Conservation (phyloP, 1,140 invertebrate genomes). For the Drosophila ohnishii region DNA sequence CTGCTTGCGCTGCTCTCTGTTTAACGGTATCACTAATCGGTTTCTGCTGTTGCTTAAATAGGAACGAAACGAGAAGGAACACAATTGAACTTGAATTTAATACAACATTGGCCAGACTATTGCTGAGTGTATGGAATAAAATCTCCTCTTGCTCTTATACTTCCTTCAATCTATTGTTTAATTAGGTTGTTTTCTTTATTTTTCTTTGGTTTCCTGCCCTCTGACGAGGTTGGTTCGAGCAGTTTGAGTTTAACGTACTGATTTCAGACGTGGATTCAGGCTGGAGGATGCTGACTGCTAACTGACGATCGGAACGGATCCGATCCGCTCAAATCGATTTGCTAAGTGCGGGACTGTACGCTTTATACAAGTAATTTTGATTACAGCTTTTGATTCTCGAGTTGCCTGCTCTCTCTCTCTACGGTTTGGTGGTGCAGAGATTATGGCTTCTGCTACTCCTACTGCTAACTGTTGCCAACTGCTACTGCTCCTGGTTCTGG, state of each 20-base stretch:
- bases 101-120: conserved; percentile 59
- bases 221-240: conserved; percentile 57
- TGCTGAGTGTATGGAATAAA: conserved; percentile 37
- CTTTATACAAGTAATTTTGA: conserved; percentile 66
- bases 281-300: conserved; percentile 39
- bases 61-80: conserved; percentile 79
- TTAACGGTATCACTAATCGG: conserved; percentile 78
- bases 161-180: conserved; percentile 27
- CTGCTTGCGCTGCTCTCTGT: conserved; percentile 42
- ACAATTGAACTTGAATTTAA: conserved; percentile 78
- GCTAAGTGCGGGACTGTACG: conserved; percentile 32
- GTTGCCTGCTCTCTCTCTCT: conserved; percentile 41
- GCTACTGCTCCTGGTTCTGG: conserved; percentile 23
- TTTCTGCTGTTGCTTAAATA: conserved; percentile 65
- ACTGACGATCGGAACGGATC: conserved; percentile 16
- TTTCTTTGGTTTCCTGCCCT: conserved; percentile 16
- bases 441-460: conserved; percentile 38
- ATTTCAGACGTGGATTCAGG: conserved; percentile 62
- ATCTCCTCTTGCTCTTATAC: conserved; percentile 10
- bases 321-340: conserved; percentile 23
- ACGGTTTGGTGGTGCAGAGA: conserved; percentile 27
- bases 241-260: conserved; percentile 79
- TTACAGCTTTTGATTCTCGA: conserved; percentile 73
- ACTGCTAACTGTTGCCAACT: conserved; percentile 16
- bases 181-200: conserved; percentile 17